Evolutionary conservation across 35 echinoderm and acorn worm species (phyloP).

Genomic region (Ophioderma brevispina): DNA sequence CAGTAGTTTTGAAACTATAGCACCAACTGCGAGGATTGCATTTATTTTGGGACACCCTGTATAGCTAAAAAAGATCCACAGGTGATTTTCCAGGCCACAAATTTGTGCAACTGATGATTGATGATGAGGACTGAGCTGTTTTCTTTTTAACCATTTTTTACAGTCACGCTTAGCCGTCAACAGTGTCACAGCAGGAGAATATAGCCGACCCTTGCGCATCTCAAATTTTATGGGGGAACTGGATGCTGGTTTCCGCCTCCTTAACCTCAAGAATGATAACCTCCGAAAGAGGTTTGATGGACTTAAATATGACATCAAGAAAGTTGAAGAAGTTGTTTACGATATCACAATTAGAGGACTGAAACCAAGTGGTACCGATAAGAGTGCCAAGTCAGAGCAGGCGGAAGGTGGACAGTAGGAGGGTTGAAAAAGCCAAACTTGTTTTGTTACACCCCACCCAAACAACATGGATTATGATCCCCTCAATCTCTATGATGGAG

Average conservation of each 20-base stretch:
- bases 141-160: background rate
- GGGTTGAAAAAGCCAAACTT: too few relatives aligned
- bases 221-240: constrained; percentile 85
- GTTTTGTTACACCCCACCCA: too few relatives aligned
- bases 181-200: constrained; percentile 97
- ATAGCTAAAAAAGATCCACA: too few relatives aligned
- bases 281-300: constrained; percentile 91
- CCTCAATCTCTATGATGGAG: too few relatives aligned
- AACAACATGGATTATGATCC: too few relatives aligned
- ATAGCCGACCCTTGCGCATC: constrained; percentile 73
- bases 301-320: constrained; percentile 98
- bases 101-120: too few relatives aligned
- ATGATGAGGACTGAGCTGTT: too few relatives aligned
- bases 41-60: too few relatives aligned
- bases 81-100: too few relatives aligned
- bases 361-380: constrained; percentile 40
- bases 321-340: constrained; percentile 97
- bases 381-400: background rate
- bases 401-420: background rate
- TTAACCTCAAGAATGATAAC: constrained; percentile 96
- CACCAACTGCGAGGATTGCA: too few relatives aligned
- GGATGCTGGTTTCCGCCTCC: constrained; percentile 92
- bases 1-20: too few relatives aligned
- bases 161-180: constrained; percentile 94
- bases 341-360: constrained; percentile 92